These are phyloP conservation scores for Acomys russatus DNA, from an alignment of 2,797 vertebrate species.

Conservation along the genomic window DNA sequence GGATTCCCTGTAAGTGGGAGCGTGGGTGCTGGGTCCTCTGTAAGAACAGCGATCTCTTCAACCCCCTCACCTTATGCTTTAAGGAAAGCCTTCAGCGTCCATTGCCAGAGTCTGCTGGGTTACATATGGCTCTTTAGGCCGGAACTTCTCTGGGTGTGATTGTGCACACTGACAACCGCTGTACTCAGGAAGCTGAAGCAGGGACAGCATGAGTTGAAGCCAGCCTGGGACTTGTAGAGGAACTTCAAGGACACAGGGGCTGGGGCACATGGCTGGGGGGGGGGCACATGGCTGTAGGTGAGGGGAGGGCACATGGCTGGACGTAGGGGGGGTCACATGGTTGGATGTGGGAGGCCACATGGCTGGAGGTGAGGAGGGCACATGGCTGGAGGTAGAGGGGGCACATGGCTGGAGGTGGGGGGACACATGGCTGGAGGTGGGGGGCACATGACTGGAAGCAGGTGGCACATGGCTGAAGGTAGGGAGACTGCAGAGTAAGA, in stretches of 20 bases:
- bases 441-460: too few relatives aligned
- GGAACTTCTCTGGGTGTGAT: not conserved
- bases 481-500: not conserved
- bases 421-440: too few relatives aligned
- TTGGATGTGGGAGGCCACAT: too few relatives aligned
- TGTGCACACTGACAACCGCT: not conserved
- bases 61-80: not conserved
- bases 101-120: not conserved
- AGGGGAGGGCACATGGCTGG: too few relatives aligned
- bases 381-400: too few relatives aligned
- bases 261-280: not conserved
- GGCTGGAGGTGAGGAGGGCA: too few relatives aligned
- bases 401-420: too few relatives aligned
- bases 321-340: too few relatives aligned
- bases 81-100: not conserved
- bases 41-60: not conserved
- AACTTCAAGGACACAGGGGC: not conserved
- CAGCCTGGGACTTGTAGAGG: not conserved
- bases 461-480: too few relatives aligned
- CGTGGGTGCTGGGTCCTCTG: not conserved
- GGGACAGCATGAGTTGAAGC: not conserved
- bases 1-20: not conserved
- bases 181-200: not conserved
- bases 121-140: not conserved
- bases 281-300: too few relatives aligned